A percentile compares a stretch with the other conserved stretches of the same genome.
Conservation (phyloP, 2,113 vertebrate genomes). For the Rhynchomys soricoides region DNA sequence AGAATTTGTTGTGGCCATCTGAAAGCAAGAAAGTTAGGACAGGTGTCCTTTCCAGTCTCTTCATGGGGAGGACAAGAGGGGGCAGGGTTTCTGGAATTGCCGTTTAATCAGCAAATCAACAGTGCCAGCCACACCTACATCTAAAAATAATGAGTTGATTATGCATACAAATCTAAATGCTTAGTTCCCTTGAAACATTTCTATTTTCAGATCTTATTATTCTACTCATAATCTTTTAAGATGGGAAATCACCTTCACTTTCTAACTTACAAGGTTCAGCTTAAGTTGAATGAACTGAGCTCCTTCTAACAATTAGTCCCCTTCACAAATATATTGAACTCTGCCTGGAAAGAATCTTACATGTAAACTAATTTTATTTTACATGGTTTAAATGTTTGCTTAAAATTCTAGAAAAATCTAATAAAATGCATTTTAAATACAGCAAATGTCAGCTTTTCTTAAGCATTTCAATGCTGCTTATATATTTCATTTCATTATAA, state of each 20-base stretch:
- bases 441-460: background rate
- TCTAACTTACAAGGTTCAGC: background rate
- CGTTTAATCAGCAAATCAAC: background rate
- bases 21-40: background rate
- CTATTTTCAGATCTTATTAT: constrained; percentile 12
- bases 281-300: constrained; percentile 23
- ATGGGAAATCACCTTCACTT: background rate
- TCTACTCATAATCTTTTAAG: background rate
- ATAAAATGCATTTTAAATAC: background rate
- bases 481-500: background rate
- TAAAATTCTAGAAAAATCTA: background rate
- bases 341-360: background rate
- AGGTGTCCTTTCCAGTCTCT: background rate
- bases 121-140: background rate
- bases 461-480: background rate
- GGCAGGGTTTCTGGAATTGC: background rate
- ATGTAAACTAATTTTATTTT: background rate
- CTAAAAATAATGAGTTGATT: background rate
- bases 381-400: background rate
- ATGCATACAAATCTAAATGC: background rate
- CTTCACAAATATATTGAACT: background rate
- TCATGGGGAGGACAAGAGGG: background rate
- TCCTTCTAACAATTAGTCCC: background rate
- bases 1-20: background rate
- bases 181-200: background rate